Conservation (phyloP, 2,797 vertebrate genomes). For the Martes flavigula region DNA sequence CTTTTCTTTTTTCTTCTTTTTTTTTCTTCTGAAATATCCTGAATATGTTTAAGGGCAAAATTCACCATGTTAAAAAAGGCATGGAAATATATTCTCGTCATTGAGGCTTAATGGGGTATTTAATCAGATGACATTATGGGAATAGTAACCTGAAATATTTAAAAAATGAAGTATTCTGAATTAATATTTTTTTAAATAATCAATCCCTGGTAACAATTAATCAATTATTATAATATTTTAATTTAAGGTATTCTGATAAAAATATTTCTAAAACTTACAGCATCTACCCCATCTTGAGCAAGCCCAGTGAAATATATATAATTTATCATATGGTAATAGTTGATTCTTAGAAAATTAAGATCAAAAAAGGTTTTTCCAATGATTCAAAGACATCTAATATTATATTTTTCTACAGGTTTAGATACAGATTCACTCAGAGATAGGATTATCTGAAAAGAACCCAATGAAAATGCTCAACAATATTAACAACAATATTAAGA, state of each 20-base stretch:
- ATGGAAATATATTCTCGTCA: background rate
- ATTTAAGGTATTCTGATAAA: background rate
- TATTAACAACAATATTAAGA: background rate
- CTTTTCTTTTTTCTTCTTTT: background rate
- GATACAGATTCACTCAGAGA: background rate
- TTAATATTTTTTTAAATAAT: background rate
- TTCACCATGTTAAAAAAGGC: background rate
- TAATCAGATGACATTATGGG: background rate
- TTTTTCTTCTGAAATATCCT: background rate
- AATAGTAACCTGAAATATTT: background rate
- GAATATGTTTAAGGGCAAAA: background rate
- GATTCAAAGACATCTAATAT: background rate
- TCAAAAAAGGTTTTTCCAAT: background rate
- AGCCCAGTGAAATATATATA: background rate
- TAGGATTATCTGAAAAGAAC: background rate
- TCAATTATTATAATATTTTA: background rate
- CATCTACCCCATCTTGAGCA: background rate
- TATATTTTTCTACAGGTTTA: background rate
- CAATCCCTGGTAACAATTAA: background rate
- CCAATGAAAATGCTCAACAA: background rate
- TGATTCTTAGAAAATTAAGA: background rate
- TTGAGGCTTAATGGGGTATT: background rate
- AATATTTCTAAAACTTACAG: background rate
- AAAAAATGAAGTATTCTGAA: background rate
- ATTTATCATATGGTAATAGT: background rate